Evolutionary conservation across 2,113 vertebrate genomes (phyloP), one percentile per base, ranked within the genome.

Genomic region (Emydocephalus ijimae): DNA sequence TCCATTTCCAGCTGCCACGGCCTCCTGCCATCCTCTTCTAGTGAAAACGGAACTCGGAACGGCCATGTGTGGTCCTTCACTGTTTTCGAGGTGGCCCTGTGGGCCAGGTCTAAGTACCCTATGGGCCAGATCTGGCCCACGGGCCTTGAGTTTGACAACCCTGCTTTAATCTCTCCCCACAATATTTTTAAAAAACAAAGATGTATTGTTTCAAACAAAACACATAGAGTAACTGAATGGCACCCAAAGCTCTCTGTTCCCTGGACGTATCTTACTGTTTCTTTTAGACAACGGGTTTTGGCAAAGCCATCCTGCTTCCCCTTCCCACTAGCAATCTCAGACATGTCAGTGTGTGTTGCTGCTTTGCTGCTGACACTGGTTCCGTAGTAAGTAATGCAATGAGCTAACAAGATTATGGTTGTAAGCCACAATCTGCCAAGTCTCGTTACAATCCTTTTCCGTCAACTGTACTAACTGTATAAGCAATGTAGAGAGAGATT

Each of bases 341-440:
- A 21, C 23, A 34, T n/a, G 24, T 86, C 24, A 85, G 87, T 5
- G 39, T 89, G 39, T 57, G 64, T 81, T 89, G 88, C 39, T 39
- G 3, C 34, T 57, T 74, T 39, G 55, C 29, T 85, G 55, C 43
- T 48, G 23, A 57, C 74, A 85, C 87, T 85, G 69, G 64, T 50
- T 61, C 55, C n/a, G 15, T 90, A 85, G 88, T 74, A 89, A 61
- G 55, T 26, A 52, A 39, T 86, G 88, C 55, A 85, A 86, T 56
- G 29, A 52, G n/a, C 74, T 90, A 92, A 92, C 88, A 90, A 86
- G 88, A 92, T 90, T 81, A 92, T 92, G 74, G 55, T 90, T 92
- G 88, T 90, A 92, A 86, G 29, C 88, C 55, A 86, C 74, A 90
- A 92, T 86, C 92, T 90, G 92, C 88, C 92, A 87, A 29, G 45